Percentiles rank a stretch among this genome's conserved stretches.
phyloP scores from a whole-genome alignment of 2,888 invertebrate species.

The Barypeithes pellucidus region DNA sequence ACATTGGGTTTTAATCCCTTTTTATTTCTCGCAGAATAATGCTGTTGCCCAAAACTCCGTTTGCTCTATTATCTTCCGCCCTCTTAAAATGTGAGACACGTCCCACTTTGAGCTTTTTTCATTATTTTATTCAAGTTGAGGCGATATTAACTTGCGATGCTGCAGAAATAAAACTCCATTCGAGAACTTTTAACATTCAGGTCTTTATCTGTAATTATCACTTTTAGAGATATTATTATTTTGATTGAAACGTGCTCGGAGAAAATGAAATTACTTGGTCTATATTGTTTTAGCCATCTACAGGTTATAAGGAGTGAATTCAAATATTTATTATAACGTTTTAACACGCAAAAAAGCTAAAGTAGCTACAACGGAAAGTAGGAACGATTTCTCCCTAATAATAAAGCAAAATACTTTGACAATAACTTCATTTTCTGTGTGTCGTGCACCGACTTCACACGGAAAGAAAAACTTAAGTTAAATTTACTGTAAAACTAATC shows the following conservation, averaged over 20 bases:
- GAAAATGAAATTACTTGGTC: slow-evolving; percentile 28
- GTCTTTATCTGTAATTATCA: slow-evolving; percentile 51
- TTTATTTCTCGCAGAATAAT: background rate
- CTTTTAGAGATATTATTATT: slow-evolving; percentile 49
- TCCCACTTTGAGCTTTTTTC: slow-evolving; percentile 48
- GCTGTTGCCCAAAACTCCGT: slow-evolving; percentile 9
- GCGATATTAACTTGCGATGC: slow-evolving; percentile 41
- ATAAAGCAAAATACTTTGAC: too few relatives aligned
- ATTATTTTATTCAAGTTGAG: slow-evolving; percentile 50
- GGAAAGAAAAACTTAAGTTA: too few relatives aligned
- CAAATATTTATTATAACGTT: too few relatives aligned
- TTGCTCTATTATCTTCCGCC: slow-evolving; percentile 21
- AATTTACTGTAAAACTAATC: too few relatives aligned
- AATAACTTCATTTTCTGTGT: too few relatives aligned
- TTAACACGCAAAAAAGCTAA: too few relatives aligned
- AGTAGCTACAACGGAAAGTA: too few relatives aligned
- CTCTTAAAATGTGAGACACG: slow-evolving; percentile 44
- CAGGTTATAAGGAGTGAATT: too few relatives aligned
- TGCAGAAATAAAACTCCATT: slow-evolving; percentile 34
- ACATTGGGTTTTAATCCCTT: background rate
- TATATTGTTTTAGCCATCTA: background rate
- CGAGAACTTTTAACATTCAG: slow-evolving; percentile 37
- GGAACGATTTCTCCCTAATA: too few relatives aligned
- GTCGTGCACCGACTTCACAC: too few relatives aligned
- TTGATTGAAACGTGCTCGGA: slow-evolving; percentile 46